Evolutionary conservation across 1,140 invertebrate species (phyloP).

Genomic region (Aphis craccivora): DNA sequence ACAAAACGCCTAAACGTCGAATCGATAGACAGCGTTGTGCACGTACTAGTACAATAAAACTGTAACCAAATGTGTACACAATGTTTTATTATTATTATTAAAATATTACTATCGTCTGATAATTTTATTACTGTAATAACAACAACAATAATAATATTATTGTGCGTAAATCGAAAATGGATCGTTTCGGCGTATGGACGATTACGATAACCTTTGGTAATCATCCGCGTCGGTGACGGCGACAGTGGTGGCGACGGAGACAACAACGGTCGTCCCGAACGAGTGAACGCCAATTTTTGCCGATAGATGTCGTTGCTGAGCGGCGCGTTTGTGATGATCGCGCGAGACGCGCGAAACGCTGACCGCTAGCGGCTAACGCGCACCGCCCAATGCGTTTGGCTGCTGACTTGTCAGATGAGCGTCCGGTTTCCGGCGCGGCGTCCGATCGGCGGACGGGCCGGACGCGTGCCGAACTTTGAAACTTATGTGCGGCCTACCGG

Average conservation of each 20-base stretch:
- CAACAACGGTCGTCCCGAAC: not conserved
- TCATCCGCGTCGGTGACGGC: not conserved
- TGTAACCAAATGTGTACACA: not conserved
- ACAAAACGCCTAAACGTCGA: not conserved
- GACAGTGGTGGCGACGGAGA: not conserved
- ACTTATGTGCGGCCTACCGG: not conserved
- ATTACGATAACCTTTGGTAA: not conserved
- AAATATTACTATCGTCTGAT: not conserved
- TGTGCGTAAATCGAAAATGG: not conserved
- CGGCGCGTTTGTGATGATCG: not conserved
- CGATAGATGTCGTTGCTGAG: conserved; percentile 11
- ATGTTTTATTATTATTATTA: not conserved
- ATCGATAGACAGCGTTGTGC: not conserved
- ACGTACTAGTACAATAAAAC: not conserved
- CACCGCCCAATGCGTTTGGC: no score
- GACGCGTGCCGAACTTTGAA: not conserved
- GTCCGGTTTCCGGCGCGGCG: not conserved
- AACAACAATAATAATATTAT: not conserved
- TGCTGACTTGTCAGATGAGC: not conserved
- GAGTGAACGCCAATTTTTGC: not conserved
- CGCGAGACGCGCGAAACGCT: not conserved
- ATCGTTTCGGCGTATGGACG: not conserved
- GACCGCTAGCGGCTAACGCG: not conserved
- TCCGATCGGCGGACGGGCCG: not conserved
- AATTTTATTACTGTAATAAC: not conserved